A percentile compares a stretch with the other conserved stretches of the same genome.
These are phyloP conservation scores for Dynastes grantii DNA, from an alignment of 2,888 invertebrate genomes.

Conservation along the genomic window DNA sequence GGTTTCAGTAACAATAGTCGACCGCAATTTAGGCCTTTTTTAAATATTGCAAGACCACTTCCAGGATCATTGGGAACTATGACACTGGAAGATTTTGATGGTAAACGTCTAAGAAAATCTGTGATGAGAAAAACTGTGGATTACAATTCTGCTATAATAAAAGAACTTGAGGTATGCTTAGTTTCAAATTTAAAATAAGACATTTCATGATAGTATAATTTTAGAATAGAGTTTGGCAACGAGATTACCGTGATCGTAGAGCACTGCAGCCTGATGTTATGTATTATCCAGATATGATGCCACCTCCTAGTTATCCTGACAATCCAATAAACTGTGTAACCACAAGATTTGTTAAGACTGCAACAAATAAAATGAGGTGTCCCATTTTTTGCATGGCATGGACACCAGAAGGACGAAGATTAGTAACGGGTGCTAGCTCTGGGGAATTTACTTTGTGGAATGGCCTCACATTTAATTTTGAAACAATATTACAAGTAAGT, in stretches of 20 bases:
- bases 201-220: conserved; percentile 45
- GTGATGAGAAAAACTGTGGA: conserved; percentile 98
- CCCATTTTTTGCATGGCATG: conserved; percentile 99
- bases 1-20: conserved; percentile 37
- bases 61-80: conserved; percentile 74
- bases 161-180: conserved; percentile 85
- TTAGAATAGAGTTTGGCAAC: conserved; percentile 94
- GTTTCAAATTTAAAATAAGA: conserved; percentile 3
- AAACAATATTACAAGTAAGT: conserved; percentile 97
- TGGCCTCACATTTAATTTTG: conserved; percentile 99
- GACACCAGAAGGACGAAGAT: conserved; percentile 98
- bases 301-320: conserved; percentile 94
- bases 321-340: conserved; percentile 98
- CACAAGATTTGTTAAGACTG: conserved; percentile 97
- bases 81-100: conserved; percentile 94
- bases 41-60: conserved; percentile 67
- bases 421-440: conserved; percentile 98
- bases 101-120: conserved; percentile 94
- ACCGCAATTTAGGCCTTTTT: conserved; percentile 68
- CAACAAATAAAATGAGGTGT: conserved; percentile 99
- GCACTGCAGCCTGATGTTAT: conserved; percentile 95
- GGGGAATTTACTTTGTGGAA: conserved; percentile 99
- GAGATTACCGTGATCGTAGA: conserved; percentile 91
- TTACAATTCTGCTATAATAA: conserved; percentile 96
- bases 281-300: conserved; percentile 94